Evolutionary conservation across 2,888 invertebrate species (phyloP).

Genomic region (Drosophila neoperkinsi): DNA sequence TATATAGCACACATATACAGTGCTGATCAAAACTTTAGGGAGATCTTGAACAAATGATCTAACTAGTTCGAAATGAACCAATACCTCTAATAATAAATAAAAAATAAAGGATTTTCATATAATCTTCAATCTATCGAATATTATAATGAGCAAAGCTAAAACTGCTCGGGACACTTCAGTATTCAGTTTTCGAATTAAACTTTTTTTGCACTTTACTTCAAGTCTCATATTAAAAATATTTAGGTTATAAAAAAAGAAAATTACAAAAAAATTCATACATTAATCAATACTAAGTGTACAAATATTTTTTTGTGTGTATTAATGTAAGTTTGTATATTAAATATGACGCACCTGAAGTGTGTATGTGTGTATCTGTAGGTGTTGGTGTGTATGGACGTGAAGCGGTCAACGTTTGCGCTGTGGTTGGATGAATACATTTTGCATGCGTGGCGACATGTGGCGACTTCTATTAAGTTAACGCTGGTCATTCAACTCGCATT

Average conservation of each 20-base stretch:
- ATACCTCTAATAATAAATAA: background rate
- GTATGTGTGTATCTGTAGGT: background rate
- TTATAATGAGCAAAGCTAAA: background rate
- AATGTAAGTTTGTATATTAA: background rate
- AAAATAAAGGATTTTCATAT: background rate
- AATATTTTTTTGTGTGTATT: background rate
- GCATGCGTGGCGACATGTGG: conserved; percentile 82
- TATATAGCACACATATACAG: background rate
- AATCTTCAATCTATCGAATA: background rate
- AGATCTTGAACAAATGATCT: background rate
- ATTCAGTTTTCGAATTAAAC: background rate
- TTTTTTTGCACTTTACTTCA: background rate
- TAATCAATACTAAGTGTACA: background rate
- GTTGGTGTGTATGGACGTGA: conserved; percentile 15
- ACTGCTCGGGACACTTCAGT: background rate
- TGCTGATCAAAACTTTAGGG: background rate
- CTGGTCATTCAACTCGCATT: conserved; percentile 74
- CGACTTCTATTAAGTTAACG: conserved; percentile 81
- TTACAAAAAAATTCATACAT: background rate
- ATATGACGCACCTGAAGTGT: background rate
- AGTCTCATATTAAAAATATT: background rate
- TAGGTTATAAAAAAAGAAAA: background rate
- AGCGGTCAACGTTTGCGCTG: conserved; percentile 47
- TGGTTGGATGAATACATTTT: conserved; percentile 80
- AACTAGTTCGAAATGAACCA: background rate